Percentiles rank a stretch among this genome's conserved stretches.
These are phyloP conservation scores for Gasterosteus aculeatus DNA, from an alignment of 2,113 vertebrate genomes.

Conservation along the genomic window DNA sequence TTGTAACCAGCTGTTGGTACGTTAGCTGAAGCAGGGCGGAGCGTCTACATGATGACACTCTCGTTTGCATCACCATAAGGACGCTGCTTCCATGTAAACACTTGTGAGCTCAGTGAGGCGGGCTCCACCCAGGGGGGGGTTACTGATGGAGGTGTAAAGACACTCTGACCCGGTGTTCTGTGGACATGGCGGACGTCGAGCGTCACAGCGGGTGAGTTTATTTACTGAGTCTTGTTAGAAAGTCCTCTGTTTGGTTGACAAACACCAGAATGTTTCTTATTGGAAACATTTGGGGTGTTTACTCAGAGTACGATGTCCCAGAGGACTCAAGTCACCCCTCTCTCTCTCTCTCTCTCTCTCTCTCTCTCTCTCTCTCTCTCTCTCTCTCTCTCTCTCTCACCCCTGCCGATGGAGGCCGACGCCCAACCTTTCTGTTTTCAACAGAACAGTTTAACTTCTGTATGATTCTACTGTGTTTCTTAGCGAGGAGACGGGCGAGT, in stretches of 20 bases:
- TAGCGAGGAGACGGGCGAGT: not conserved
- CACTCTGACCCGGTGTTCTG: constrained; percentile 13
- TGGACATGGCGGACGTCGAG: constrained; percentile 47
- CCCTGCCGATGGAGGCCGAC: too few relatives aligned
- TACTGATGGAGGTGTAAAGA: constrained; percentile 54
- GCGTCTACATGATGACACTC: constrained; percentile 34
- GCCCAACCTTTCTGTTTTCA: too few relatives aligned
- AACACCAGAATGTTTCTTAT: not conserved
- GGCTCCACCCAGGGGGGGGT: constrained; percentile 66
- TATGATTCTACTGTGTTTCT: too few relatives aligned
- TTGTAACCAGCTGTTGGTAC: too few relatives aligned
- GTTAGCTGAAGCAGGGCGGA: constrained; percentile 14
- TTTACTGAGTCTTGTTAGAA: not conserved
- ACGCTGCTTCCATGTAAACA: constrained; percentile 42
- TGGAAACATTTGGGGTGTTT: not conserved
- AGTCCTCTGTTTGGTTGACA: not conserved
- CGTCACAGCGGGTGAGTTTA: constrained; percentile 55
- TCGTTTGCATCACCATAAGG: constrained; percentile 58
- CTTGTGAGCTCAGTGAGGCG: constrained; percentile 22
- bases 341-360: too few relatives aligned
- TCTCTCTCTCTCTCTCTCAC: too few relatives aligned
- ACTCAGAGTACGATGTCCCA: too few relatives aligned
- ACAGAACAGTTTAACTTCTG: too few relatives aligned
- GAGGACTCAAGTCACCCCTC: too few relatives aligned
- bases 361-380: too few relatives aligned